Base-by-base conservation (phyloP, 1,140 invertebrate species). In the Pseudobourletiella spinata region DNA sequence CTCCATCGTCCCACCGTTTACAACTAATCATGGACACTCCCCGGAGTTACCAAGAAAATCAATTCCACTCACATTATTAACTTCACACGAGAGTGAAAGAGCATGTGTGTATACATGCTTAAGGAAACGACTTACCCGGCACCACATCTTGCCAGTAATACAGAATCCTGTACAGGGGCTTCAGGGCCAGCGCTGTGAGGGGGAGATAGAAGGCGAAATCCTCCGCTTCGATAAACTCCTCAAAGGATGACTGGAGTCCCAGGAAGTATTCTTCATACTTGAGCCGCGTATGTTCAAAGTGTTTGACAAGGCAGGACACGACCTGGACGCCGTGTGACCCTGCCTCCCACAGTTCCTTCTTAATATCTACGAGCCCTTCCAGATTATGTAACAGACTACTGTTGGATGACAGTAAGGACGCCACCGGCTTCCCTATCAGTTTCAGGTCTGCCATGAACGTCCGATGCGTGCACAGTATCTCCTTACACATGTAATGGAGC, bases 401-500 rank as follows among this genome's bases (percentile, higher is more conserved):
- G 20, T 62, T 55, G 3, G 52, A 8, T 1, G 55, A 2, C 1
- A 56, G 3, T n/a, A 52, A 1, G 25, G 30, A 1, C 22, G 42
- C 30, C 2, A 44, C 32, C 1, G 29, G 1, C 16, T 46, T 20
- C 29, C 42, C 43, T 24, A 57, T 22, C 20, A 63, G 24, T 59
- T 54, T 51, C 26, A 67, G 57, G 29, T 67, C 61, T 43, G 57
- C 43, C n/a, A 46, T n/a, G 30, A 50, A 67, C 16, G 58, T 56
- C 3, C 64, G 54, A n/a, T 65, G 58, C 3, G 62, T 64, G 39
- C 52, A 51, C 16, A 64, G 39, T 14, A 69, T 42, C 35, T 69
- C 68, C 28, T 65, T 64, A 30, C 46, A 58, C 25, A 65, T 28
- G 56, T 62, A 66, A 59, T 61, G 62, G 32, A 69, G 64, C 68